phyloP scores from a whole-genome alignment of 1,140 invertebrate genomes.

The Mamestra configurata region DNA sequence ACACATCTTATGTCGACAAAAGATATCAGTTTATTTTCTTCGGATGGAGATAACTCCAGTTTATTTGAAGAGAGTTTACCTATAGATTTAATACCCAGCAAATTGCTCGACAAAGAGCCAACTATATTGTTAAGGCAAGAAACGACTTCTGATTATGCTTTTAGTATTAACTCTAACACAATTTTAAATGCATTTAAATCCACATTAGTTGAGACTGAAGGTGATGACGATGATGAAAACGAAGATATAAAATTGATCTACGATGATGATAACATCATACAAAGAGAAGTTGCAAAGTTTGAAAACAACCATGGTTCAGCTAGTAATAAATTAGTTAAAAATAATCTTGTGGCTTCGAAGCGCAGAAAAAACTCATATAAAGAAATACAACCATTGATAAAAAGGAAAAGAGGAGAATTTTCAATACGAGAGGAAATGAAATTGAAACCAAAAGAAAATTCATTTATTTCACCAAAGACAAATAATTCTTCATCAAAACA shows the following conservation, averaged over 20 bases:
- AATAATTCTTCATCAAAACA: constrained; percentile 47
- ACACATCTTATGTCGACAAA: constrained; percentile 64
- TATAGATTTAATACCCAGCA: constrained; percentile 73
- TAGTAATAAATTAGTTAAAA: constrained; percentile 25
- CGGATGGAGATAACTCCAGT: constrained; percentile 79
- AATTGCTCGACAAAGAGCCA: constrained; percentile 64
- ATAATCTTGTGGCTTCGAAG: constrained; percentile 70
- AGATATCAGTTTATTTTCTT: constrained; percentile 81
- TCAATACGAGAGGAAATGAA: constrained; percentile 7
- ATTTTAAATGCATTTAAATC: constrained; percentile 80
- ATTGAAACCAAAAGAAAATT: not conserved
- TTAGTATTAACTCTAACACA: constrained; percentile 71
- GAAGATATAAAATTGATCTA: constrained; percentile 80
- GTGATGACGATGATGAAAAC: constrained; percentile 61
- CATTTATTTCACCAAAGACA: not conserved
- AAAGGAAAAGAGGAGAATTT: constrained; percentile 66
- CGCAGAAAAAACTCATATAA: constrained; percentile 55
- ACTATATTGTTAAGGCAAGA: constrained; percentile 49
- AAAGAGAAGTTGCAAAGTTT: constrained; percentile 52
- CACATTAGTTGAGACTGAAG: constrained; percentile 65
- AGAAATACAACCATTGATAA: constrained; percentile 60
- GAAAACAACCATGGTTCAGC: not conserved
- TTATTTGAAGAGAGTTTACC: constrained; percentile 88
- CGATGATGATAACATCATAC: constrained; percentile 68
- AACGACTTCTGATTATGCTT: constrained; percentile 55